phyloP scores from a whole-genome alignment of 2,797 vertebrate species.

The Lacerta agilis region DNA sequence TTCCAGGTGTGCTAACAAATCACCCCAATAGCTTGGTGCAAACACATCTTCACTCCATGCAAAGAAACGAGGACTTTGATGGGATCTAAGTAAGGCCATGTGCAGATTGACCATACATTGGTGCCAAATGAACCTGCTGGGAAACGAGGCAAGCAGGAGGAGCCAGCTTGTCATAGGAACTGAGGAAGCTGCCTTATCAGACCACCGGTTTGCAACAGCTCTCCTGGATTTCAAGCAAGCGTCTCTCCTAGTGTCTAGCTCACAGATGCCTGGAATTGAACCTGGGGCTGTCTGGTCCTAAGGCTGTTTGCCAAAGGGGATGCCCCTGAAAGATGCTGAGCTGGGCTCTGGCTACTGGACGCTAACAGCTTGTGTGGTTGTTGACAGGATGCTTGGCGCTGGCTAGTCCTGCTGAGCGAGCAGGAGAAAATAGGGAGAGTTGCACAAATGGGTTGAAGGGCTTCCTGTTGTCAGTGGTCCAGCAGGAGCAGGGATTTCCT shows the following conservation, averaged over 20 bases:
- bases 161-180: too few species aligned
- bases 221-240: too few species aligned
- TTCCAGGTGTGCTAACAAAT: not conserved
- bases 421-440: not conserved
- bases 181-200: too few species aligned
- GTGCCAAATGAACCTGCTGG: not conserved
- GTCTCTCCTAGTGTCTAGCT: too few species aligned
- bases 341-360: not conserved
- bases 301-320: too few species aligned
- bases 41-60: not conserved
- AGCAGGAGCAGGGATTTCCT: not conserved
- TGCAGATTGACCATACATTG: not conserved
- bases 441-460: not conserved
- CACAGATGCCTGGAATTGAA: too few species aligned
- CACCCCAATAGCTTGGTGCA: not conserved
- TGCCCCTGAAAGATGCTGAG: not conserved
- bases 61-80: not conserved
- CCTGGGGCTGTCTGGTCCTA: too few species aligned
- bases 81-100: not conserved
- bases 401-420: not conserved
- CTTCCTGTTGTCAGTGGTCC: not conserved
- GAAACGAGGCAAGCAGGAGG: too few species aligned
- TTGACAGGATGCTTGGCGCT: too few species aligned
- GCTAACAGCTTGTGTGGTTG: too few species aligned
- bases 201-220: too few species aligned